Conservation (phyloP, 2,113 vertebrate species). For the Sarotherodon lohbergeri region DNA sequence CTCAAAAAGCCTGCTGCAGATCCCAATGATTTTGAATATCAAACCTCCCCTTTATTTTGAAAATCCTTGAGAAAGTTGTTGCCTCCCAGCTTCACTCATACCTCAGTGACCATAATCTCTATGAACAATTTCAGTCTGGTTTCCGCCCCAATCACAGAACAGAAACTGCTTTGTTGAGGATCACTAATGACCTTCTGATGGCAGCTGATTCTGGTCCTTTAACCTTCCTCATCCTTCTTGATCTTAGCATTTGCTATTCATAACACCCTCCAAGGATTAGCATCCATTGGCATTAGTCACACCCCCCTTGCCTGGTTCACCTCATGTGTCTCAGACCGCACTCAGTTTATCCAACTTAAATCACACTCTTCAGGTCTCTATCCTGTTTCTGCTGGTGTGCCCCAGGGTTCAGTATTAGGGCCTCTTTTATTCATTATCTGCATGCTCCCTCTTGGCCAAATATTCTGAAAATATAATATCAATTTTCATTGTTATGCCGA, state of each 20-base stretch:
- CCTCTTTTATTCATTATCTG: not conserved
- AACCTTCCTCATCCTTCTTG: not conserved
- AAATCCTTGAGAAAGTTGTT: not conserved
- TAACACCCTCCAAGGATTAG: not conserved
- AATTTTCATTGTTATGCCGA: not conserved
- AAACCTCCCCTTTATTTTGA: not conserved
- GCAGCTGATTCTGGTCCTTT: no score
- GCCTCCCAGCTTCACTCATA: not conserved
- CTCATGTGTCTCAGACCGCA: fast-evolving
- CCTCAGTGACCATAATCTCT: not conserved
- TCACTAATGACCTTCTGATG: not conserved
- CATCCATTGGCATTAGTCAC: not conserved
- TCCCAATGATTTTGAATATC: not conserved
- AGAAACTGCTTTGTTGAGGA: not conserved
- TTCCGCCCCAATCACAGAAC: not conserved
- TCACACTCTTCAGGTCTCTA: not conserved
- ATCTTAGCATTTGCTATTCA: not conserved
- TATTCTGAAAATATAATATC: not conserved
- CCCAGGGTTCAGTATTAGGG: not conserved
- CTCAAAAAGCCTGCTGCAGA: not conserved
- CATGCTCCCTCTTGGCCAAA: fast-evolving
- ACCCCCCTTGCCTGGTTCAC: not conserved
- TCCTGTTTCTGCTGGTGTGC: not conserved
- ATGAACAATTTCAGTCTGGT: fast-evolving
- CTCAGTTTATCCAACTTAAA: not conserved